These are phyloP conservation scores for Stictonetta naevosa DNA, from an alignment of 2,113 vertebrate species.

Conservation along the genomic window DNA sequence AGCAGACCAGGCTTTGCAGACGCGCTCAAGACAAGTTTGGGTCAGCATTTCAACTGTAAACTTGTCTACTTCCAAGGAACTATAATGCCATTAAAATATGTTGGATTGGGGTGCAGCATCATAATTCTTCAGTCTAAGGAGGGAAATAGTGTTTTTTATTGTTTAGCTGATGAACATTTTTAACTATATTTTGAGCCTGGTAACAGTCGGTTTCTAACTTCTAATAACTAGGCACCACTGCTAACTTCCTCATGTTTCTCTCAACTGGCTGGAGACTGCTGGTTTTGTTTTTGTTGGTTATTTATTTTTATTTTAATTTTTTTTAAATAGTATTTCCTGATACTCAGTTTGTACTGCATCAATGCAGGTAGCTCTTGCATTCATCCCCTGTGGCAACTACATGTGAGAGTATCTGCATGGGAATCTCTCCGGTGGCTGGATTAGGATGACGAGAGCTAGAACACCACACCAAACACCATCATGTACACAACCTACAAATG, in stretches of 20 bases:
- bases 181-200: not conserved
- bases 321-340: not conserved
- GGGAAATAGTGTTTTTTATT: not conserved
- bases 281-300: not conserved
- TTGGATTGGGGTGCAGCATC: not conserved
- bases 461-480: not conserved
- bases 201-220: not conserved
- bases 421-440: not conserved
- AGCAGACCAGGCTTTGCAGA: constrained; percentile 19
- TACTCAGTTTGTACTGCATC: not conserved
- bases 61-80: not conserved
- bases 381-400: not conserved
- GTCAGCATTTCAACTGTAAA: constrained; percentile 19
- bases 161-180: constrained; percentile 27
- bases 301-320: not conserved
- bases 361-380: not conserved
- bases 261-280: not conserved
- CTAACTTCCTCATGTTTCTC: not conserved
- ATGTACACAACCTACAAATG: not conserved
- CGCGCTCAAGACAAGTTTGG: not conserved
- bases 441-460: not conserved
- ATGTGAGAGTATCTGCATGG: not conserved
- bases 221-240: not conserved
- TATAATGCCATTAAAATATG: not conserved
- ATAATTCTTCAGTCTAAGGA: not conserved